Percentiles rank a stretch among this genome's conserved stretches.
These are phyloP conservation scores for Onychorhynchus coronatus DNA, from an alignment of 2,113 vertebrate genomes.

Conservation along the genomic window DNA sequence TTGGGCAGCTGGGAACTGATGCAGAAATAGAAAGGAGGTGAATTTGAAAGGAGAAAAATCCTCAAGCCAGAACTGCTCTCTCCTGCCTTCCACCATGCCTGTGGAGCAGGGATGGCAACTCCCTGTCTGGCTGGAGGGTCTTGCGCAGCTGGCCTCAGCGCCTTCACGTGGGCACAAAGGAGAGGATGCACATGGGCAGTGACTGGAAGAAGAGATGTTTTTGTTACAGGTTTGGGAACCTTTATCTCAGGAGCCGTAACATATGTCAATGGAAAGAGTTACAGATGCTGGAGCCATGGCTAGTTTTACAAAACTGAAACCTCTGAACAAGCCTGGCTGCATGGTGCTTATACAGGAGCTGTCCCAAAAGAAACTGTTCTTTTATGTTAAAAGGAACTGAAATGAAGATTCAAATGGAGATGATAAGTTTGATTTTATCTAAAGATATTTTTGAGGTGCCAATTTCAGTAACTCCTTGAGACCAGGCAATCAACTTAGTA, in stretches of 20 bases:
- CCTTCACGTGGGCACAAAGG: neutral
- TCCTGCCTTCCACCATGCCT: neutral
- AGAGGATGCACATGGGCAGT: neutral
- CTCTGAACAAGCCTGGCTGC: neutral
- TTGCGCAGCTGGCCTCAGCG: rapidly evolving
- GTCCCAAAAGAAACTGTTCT: neutral
- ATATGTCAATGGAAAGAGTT: rapidly evolving
- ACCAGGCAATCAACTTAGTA: neutral
- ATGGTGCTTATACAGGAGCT: neutral
- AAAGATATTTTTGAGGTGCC: neutral
- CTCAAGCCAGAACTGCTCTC: neutral
- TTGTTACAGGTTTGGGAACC: neutral
- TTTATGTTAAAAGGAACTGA: neutral
- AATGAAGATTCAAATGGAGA: neutral
- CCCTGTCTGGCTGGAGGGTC: neutral
- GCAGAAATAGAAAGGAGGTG: neutral
- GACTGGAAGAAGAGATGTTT: neutral
- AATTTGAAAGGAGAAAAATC: neutral
- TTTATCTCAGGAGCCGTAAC: neutral
- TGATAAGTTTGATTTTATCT: neutral
- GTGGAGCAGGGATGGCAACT: neutral
- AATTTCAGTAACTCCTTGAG: neutral
- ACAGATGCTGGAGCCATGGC: neutral
- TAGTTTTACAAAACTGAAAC: neutral
- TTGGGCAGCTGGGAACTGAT: neutral